Base-by-base conservation (phyloP, 2,888 invertebrate genomes). In the Lasiommata megera region DNA sequence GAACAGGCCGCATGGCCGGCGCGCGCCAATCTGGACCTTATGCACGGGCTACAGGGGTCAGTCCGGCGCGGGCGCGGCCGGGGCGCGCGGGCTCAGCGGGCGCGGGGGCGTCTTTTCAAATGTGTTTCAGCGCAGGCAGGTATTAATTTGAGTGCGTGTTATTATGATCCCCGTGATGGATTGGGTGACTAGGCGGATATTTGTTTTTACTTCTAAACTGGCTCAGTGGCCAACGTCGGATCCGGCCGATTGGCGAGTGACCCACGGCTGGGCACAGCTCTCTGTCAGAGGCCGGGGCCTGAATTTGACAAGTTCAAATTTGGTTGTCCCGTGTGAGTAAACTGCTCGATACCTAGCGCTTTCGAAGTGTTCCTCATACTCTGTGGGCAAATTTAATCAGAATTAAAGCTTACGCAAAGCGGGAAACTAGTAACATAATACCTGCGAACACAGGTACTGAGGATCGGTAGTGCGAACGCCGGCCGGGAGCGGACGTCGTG, bases 151-250 rank as follows among this genome's bases (percentile, higher is more conserved):
- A 74, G 73, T 66, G 76, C 72, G 80, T 79, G 79, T 84, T 87
- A 87, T 87, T 81, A 86, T 83, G 82, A 86, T 83, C 82, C 76
- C 63, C 38, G 76, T 88, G 88, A 89, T 89, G 88, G 88, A 89
- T 88, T 82, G 87, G 82, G 75, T 88, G 88, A 89, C 68, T 80
- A 68, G 68, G 82, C 88, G 66, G 76, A 75, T 80, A 72, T 76
- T 82, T 80, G 72, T 74, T 81, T 62, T 59, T 67, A 57, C 68
- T 70, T 74, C 66, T 65, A 68, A 70, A 62, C 64, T 67, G 67
- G 67, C 63, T 61, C 75, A 77, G 73, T 67, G 62, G 63, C 70
- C 64, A 70, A 71, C 63, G 47, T 63, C 60, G 46, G 61, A 44
- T 12, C 56, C 51, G 55, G 55, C 36, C 17, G 41, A 6, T 29